Conservation (phyloP, 1,140 invertebrate species). For the Zaprionus gabonicus region DNA sequence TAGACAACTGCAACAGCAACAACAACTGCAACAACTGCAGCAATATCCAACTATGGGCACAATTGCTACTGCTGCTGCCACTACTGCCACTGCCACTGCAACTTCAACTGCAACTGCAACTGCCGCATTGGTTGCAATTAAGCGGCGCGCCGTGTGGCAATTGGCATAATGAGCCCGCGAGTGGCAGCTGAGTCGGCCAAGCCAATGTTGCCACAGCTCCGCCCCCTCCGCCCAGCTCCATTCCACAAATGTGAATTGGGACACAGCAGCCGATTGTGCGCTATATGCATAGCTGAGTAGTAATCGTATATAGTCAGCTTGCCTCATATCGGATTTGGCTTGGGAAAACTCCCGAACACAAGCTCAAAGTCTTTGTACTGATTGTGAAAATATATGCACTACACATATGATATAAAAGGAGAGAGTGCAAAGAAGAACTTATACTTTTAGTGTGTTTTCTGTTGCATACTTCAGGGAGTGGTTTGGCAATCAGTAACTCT, state of each 20-base stretch:
- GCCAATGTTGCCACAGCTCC: neutral
- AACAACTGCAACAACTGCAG: constrained; percentile 47
- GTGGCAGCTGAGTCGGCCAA: constrained; percentile 7
- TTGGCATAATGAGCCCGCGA: constrained; percentile 39
- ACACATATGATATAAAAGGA: too few relatives aligned
- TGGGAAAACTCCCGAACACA: neutral
- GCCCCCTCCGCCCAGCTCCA: neutral
- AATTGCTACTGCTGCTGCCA: constrained; percentile 23
- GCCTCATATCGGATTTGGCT: neutral
- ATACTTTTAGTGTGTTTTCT: too few relatives aligned
- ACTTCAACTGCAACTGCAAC: neutral
- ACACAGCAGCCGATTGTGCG: neutral
- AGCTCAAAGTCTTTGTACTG: too few relatives aligned
- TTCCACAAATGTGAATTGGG: neutral
- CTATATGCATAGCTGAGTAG: too few relatives aligned
- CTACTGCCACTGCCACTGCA: neutral
- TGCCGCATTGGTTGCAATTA: constrained; percentile 49
- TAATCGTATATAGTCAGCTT: too few relatives aligned
- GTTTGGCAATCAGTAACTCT: too few relatives aligned
- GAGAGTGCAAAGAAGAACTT: too few relatives aligned
- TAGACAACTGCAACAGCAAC: constrained; percentile 65
- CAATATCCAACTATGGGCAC: constrained; percentile 50
- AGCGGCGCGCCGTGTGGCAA: constrained; percentile 39
- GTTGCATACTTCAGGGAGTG: too few relatives aligned
- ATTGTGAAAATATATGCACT: too few relatives aligned